phyloP scores from a whole-genome alignment of 2,888 invertebrate genomes.

The Micoletzkya japonica region DNA sequence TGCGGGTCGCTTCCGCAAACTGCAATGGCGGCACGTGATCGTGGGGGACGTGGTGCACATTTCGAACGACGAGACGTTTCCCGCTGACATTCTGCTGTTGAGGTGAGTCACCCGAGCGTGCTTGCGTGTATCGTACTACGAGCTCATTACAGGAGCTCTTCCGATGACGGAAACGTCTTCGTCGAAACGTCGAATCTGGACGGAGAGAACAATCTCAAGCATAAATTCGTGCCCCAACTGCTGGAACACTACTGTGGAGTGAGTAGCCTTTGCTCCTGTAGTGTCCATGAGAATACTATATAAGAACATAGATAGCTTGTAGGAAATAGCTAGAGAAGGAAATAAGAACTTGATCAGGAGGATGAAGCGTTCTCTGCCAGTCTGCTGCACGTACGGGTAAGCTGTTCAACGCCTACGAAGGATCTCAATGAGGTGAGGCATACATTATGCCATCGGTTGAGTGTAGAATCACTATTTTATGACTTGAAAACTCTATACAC shows the following conservation, averaged over 20 bases:
- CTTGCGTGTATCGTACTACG: no score
- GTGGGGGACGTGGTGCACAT: slow-evolving; percentile 91
- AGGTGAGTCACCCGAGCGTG: slow-evolving; percentile 73
- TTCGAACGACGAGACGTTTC: slow-evolving; percentile 91
- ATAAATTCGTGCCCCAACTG: slow-evolving; percentile 68
- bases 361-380: background rate
- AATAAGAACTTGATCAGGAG: background rate
- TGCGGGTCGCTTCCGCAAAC: slow-evolving; percentile 70
- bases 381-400: background rate
- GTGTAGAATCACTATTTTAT: background rate
- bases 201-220: slow-evolving; percentile 91
- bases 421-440: slow-evolving; percentile 6
- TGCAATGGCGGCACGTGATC: slow-evolving; percentile 83
- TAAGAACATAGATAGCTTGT: background rate
- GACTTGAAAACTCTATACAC: background rate
- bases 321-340: background rate
- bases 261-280: background rate
- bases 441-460: background rate
- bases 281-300: background rate
- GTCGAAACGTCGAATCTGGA: slow-evolving; percentile 93
- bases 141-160: slow-evolving; percentile 12
- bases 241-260: slow-evolving; percentile 72
- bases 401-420: slow-evolving; percentile 11
- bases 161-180: slow-evolving; percentile 67
- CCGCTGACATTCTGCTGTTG: slow-evolving; percentile 87